A percentile compares a stretch with the other conserved stretches of the same genome.
Evolutionary conservation across 2,797 vertebrate genomes (phyloP).

Genomic region (Notamacropus eugenii): DNA sequence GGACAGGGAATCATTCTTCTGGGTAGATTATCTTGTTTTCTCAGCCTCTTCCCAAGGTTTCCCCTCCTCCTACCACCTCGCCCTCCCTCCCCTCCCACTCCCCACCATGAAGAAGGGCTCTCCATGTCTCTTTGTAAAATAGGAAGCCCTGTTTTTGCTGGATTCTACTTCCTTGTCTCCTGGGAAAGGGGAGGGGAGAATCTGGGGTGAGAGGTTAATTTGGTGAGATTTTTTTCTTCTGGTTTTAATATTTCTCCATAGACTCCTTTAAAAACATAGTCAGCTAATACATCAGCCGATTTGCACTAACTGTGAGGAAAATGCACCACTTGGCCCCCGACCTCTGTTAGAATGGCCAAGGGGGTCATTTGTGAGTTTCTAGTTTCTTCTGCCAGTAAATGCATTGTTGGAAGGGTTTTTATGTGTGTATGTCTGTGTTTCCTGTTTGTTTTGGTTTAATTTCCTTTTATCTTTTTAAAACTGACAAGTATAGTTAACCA

Average conservation of each 20-base stretch:
- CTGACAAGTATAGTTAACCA: neutral
- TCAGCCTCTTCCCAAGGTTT: neutral
- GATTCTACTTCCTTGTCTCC: neutral
- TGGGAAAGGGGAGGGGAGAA: neutral
- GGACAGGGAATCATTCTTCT: neutral
- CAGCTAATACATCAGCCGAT: neutral
- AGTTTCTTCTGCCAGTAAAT: conserved; percentile 1
- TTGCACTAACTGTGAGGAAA: neutral
- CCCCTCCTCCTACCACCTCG: accelerated
- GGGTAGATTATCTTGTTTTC: neutral
- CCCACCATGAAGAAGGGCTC: neutral
- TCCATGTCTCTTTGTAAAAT: neutral
- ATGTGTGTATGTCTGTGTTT: neutral
- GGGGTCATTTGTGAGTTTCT: neutral
- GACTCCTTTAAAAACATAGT: neutral
- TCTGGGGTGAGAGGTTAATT: neutral
- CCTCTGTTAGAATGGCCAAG: neutral
- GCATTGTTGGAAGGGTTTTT: neutral
- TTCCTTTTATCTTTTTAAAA: neutral
- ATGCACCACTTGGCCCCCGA: neutral
- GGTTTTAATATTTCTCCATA: neutral
- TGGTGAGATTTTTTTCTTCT: neutral
- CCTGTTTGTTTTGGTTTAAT: neutral
- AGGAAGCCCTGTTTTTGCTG: neutral
- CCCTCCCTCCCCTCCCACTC: too few species aligned